These are phyloP conservation scores for Aspidiotus rigidus DNA, from an alignment of 2,888 invertebrate genomes.

Conservation along the genomic window DNA sequence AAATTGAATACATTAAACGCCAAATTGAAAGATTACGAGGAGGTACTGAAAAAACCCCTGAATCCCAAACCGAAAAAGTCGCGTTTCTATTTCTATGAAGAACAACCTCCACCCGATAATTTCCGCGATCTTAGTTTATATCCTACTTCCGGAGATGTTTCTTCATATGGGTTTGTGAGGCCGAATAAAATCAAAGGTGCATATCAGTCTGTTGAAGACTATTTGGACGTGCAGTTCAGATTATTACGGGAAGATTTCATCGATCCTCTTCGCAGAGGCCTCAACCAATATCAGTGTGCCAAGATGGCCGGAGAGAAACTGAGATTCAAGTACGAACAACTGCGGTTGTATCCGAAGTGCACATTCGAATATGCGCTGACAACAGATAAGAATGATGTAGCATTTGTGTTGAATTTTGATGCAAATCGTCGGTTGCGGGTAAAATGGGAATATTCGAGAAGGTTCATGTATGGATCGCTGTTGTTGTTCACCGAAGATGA, in stretches of 20 bases:
- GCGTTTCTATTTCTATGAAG: constrained; percentile 44
- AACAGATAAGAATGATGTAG: constrained; percentile 36
- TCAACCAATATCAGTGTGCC: constrained; percentile 2
- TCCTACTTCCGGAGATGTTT: constrained; percentile 46
- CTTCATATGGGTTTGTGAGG: constrained; percentile 46
- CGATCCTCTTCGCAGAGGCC: constrained; percentile 59
- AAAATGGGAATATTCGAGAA: constrained; percentile 48
- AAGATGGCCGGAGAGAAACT: neutral
- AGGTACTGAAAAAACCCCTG: constrained; percentile 32
- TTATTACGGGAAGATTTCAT: constrained; percentile 72
- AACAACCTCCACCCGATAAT: constrained; percentile 44
- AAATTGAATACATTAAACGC: constrained; percentile 30
- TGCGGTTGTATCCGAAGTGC: constrained; percentile 53
- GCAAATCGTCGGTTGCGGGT: constrained; percentile 38
- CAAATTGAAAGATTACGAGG: constrained; percentile 20
- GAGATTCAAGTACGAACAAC: constrained; percentile 50
- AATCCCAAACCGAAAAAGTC: constrained; percentile 22
- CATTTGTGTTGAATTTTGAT: constrained; percentile 36
- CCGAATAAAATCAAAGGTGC: constrained; percentile 54
- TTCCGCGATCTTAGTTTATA: constrained; percentile 50
- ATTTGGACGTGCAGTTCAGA: constrained; percentile 69
- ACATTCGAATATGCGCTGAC: constrained; percentile 18
- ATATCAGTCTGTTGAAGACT: constrained; percentile 58
- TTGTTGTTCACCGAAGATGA: constrained; percentile 61
- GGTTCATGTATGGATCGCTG: constrained; percentile 64